phyloP scores from a whole-genome alignment of 2,888 invertebrate species.

The Himalopsyche japonica region DNA sequence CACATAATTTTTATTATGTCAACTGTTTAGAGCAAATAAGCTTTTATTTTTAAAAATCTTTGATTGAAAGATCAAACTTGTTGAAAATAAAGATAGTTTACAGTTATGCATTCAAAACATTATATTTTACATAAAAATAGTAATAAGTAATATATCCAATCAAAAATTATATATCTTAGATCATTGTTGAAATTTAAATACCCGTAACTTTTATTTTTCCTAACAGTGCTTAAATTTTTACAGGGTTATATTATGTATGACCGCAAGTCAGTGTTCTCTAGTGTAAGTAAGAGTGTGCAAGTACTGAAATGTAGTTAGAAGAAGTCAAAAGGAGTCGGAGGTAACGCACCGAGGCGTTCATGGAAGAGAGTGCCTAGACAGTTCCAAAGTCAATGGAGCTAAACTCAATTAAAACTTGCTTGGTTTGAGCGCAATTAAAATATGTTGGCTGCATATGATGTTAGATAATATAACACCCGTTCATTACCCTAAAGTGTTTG shows the following conservation, averaged over 20 bases:
- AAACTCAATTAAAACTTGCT: constrained; percentile 41
- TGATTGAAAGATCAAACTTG: too few species aligned
- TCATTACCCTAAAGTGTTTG: constrained; percentile 6
- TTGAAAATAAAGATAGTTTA: too few species aligned
- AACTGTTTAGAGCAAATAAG: too few species aligned
- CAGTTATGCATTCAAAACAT: too few species aligned
- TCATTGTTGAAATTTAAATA: too few species aligned
- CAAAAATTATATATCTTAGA: too few species aligned
- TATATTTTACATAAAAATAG: too few species aligned
- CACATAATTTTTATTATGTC: too few species aligned
- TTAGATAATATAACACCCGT: constrained; percentile 20
- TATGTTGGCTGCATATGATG: constrained; percentile 35
- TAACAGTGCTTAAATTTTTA: too few species aligned
- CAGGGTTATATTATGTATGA: background rate
- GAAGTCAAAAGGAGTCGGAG: background rate
- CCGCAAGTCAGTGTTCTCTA: background rate
- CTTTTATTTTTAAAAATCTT: too few species aligned
- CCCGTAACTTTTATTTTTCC: too few species aligned
- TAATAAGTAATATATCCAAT: too few species aligned
- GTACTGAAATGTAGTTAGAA: background rate
- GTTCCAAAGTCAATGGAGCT: constrained; percentile 40
- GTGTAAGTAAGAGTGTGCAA: background rate
- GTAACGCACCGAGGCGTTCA: constrained; percentile 18
- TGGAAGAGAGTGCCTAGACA: constrained; percentile 27
- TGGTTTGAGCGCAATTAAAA: constrained; percentile 37